phyloP scores from a whole-genome alignment of 2,113 vertebrate genomes.

The Neogale vison region DNA sequence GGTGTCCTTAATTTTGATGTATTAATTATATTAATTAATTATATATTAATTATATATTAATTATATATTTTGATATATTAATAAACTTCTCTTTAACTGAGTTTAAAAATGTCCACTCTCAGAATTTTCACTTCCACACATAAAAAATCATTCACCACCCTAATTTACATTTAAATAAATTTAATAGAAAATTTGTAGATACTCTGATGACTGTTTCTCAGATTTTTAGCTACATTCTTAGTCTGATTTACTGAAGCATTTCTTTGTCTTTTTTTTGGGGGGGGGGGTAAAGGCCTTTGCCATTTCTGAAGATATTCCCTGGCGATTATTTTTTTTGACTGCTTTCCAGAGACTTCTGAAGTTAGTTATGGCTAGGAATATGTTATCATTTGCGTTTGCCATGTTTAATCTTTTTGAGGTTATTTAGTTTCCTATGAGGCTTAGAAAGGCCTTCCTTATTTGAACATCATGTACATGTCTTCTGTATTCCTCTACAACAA shows the following conservation, averaged over 20 bases:
- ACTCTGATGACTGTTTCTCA: neutral
- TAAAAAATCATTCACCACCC: neutral
- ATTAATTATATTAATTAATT: too few relatives aligned
- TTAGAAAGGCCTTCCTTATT: neutral
- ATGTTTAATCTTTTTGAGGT: neutral
- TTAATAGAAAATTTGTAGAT: neutral
- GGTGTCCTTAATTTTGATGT: neutral
- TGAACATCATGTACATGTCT: neutral
- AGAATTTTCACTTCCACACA: neutral
- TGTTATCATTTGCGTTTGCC: neutral
- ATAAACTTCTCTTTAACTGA: neutral
- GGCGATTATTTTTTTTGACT: neutral
- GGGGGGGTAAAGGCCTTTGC: neutral
- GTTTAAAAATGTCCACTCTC: neutral
- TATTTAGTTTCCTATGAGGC: neutral
- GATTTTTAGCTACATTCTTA: neutral
- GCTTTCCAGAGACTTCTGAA: neutral
- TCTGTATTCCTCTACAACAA: neutral
- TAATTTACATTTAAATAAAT: conserved; percentile 28
- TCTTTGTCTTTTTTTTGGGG: neutral
- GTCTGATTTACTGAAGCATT: neutral
- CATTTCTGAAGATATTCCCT: neutral
- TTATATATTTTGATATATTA: conserved; percentile 15
- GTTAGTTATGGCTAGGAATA: neutral
- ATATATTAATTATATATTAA: too few relatives aligned